Conservation (phyloP, 2,797 vertebrate species). For the Phoebastria nigripes region DNA sequence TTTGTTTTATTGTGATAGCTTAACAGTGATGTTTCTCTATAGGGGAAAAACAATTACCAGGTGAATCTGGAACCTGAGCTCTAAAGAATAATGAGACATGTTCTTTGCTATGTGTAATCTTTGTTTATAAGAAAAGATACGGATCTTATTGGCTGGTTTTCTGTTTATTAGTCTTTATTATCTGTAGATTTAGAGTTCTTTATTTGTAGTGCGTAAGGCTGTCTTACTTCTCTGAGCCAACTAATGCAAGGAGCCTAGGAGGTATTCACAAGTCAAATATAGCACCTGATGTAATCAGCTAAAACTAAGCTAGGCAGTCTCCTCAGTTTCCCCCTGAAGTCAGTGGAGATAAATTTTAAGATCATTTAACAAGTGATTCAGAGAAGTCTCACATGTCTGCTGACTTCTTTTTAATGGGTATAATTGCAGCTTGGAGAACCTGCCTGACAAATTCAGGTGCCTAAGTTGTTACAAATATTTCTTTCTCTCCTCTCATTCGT, state of each 20-base stretch:
- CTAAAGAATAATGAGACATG: not conserved
- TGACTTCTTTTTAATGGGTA: not conserved
- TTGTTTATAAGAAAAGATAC: not conserved
- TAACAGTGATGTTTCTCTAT: not conserved
- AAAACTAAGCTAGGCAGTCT: not conserved
- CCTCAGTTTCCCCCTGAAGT: not conserved
- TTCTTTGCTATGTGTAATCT: not conserved
- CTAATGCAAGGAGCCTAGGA: not conserved
- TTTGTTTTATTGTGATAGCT: not conserved
- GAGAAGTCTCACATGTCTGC: not conserved
- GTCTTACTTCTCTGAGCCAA: not conserved
- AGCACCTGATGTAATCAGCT: not conserved
- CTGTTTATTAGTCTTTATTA: not conserved
- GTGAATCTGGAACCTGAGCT: not conserved
- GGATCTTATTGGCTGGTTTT: not conserved
- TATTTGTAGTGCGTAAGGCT: not conserved
- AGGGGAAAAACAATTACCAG: not conserved
- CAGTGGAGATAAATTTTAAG: not conserved
- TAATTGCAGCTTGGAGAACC: not conserved
- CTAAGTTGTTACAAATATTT: not conserved
- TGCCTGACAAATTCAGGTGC: not conserved
- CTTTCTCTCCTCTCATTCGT: not conserved
- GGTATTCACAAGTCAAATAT: not conserved
- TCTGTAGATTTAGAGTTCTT: not conserved
- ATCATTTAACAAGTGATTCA: not conserved